Evolutionary conservation across 2,888 invertebrate species (phyloP).

Genomic region (Agrochola macilenta): DNA sequence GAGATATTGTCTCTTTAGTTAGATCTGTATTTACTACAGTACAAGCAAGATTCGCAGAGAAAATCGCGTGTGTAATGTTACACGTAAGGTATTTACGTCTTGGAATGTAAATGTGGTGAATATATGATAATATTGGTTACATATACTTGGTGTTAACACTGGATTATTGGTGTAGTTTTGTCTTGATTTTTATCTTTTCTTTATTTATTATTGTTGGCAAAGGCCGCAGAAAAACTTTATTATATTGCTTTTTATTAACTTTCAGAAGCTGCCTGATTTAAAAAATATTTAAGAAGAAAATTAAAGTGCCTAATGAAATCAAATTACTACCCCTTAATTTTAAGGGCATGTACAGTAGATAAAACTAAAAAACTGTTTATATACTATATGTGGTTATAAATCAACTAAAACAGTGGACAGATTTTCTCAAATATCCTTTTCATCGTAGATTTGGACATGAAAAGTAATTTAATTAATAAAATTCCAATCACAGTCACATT

Average conservation of each 20-base stretch:
- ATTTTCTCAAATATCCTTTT: not conserved
- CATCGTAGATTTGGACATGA: not conserved
- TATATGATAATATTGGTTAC: constrained; percentile 53
- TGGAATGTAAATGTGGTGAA: constrained; percentile 45
- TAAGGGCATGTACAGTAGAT: not conserved
- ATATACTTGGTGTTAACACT: constrained; percentile 25
- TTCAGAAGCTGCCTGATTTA: not conserved
- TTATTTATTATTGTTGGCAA: constrained; percentile 40
- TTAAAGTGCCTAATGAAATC: not conserved
- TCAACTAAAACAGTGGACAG: not conserved
- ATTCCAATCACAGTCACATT: not conserved
- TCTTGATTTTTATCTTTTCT: constrained; percentile 49
- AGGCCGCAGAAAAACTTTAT: not conserved
- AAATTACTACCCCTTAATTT: not conserved
- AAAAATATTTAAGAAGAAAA: not conserved
- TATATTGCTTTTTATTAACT: constrained; percentile 12
- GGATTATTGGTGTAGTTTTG: constrained; percentile 28
- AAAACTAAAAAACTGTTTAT: not conserved
- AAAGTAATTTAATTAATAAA: not conserved
- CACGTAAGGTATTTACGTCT: constrained; percentile 40
- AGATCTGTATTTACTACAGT: constrained; percentile 88
- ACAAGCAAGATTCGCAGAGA: constrained; percentile 78
- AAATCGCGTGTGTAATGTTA: constrained; percentile 61
- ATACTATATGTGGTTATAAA: not conserved
- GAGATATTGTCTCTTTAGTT: constrained; percentile 90